Conservation (phyloP, 1,140 invertebrate genomes). For the Trichomalopsis sarcophagae region DNA sequence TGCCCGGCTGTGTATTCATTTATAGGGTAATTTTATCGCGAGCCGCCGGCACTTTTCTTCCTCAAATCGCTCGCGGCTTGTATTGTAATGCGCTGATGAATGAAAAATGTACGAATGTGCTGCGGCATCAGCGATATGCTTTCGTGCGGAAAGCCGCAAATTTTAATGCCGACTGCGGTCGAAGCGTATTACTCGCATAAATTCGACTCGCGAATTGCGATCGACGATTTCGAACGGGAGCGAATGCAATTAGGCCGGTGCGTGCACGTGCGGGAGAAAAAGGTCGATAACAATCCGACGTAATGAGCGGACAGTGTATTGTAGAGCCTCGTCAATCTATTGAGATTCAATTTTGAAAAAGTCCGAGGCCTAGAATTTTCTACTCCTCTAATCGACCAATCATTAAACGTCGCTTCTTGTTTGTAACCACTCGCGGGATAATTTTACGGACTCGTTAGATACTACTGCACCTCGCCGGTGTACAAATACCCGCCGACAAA, state of each 20-base stretch:
- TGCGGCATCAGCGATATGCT: too few species aligned
- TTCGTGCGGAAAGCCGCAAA: neutral
- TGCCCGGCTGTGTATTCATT: constrained; percentile 11
- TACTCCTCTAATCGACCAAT: constrained; percentile 24
- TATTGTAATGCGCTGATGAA: constrained; percentile 21
- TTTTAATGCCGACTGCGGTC: neutral
- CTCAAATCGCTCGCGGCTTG: neutral
- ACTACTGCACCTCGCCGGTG: constrained; percentile 14
- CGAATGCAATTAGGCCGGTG: too few species aligned
- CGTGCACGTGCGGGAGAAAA: neutral
- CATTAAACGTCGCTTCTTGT: constrained; percentile 25
- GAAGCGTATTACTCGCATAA: neutral
- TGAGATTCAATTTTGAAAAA: constrained; percentile 41
- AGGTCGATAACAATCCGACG: neutral
- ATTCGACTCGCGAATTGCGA: neutral
- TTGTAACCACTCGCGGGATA: constrained; percentile 21
- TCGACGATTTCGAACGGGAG: neutral
- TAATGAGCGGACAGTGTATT: neutral
- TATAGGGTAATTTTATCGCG: constrained; percentile 19
- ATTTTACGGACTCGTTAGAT: constrained; percentile 35
- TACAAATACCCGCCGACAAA: constrained; percentile 27
- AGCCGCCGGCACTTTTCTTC: neutral
- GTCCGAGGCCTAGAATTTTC: neutral
- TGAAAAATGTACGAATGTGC: constrained; percentile 11
- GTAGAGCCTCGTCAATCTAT: neutral